phyloP scores from a whole-genome alignment of 1,140 invertebrate genomes.

The Diorhabda elongata region DNA sequence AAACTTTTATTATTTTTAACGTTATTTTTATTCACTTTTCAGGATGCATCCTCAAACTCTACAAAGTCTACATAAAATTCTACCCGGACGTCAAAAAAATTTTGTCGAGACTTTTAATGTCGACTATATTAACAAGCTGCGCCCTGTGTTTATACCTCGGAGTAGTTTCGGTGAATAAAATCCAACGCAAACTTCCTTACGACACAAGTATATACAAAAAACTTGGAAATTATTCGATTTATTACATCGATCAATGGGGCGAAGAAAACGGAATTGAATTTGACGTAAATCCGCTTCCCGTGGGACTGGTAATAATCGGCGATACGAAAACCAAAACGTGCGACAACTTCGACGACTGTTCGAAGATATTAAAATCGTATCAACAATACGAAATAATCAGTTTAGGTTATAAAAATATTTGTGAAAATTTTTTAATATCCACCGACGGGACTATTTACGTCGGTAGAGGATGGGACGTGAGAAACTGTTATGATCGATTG shows the following conservation, averaged over 20 bases:
- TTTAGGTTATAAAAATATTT: conserved; percentile 44
- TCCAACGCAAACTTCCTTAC: too few species aligned
- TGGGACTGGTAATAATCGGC: conserved; percentile 44
- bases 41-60: too few species aligned
- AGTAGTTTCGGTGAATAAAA: too few species aligned
- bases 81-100: too few species aligned
- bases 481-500: conserved; percentile 52
- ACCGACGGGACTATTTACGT: conserved; percentile 63
- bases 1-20: too few species aligned
- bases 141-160: too few species aligned
- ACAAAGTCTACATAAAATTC: too few species aligned
- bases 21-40: too few species aligned
- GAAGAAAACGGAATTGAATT: too few species aligned
- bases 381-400: conserved; percentile 45
- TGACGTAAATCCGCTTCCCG: conserved; percentile 1
- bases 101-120: too few species aligned
- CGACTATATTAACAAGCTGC: too few species aligned
- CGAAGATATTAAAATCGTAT: conserved; percentile 44
- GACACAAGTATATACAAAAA: background rate
- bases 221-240: background rate
- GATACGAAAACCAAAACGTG: conserved; percentile 46
- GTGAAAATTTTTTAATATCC: conserved; percentile 66
- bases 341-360: conserved; percentile 43
- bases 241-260: background rate
- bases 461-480: conserved; percentile 57